Percentiles rank a stretch among this genome's conserved stretches.
Conservation (phyloP, 1,140 invertebrate genomes). For the Heliconius eleuchia region DNA sequence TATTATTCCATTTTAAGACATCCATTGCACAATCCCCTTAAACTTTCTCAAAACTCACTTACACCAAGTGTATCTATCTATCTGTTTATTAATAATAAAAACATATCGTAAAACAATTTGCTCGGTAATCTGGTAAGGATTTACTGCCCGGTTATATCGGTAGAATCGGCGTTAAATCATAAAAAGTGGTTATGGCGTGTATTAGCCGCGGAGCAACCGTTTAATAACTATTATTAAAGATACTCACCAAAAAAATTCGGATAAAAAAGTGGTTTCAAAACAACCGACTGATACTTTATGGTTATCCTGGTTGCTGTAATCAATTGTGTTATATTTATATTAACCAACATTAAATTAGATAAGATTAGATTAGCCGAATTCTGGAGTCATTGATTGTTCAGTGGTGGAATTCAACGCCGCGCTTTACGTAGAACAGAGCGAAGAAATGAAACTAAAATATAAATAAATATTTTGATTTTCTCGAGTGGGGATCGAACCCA, state of each 20-base stretch:
- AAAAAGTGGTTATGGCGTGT: slow-evolving; percentile 67
- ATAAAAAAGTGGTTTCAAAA: slow-evolving; percentile 48
- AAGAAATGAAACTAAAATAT: too few species aligned
- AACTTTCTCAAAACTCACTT: slow-evolving; percentile 1
- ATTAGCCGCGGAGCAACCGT: slow-evolving; percentile 68
- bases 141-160: slow-evolving; percentile 64
- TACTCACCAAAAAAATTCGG: slow-evolving; percentile 48
- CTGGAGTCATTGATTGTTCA: too few species aligned
- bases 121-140: slow-evolving; percentile 58
- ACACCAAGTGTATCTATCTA: slow-evolving; percentile 34
- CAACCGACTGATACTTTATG: slow-evolving; percentile 27
- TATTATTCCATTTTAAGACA: not conserved
- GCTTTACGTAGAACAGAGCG: too few species aligned
- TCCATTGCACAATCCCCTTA: not conserved
- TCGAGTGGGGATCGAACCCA: too few species aligned
- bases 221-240: slow-evolving; percentile 76
- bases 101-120: slow-evolving; percentile 74
- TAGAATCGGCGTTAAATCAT: slow-evolving; percentile 69
- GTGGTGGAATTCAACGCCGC: too few species aligned
- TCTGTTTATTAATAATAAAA: slow-evolving; percentile 59
- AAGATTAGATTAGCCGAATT: too few species aligned
- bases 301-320: slow-evolving; percentile 31
- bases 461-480: too few species aligned
- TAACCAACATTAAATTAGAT: too few species aligned
- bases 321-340: not conserved